These are phyloP conservation scores for Anguilla japonica DNA, from an alignment of 2,113 vertebrate genomes.

Conservation along the genomic window DNA sequence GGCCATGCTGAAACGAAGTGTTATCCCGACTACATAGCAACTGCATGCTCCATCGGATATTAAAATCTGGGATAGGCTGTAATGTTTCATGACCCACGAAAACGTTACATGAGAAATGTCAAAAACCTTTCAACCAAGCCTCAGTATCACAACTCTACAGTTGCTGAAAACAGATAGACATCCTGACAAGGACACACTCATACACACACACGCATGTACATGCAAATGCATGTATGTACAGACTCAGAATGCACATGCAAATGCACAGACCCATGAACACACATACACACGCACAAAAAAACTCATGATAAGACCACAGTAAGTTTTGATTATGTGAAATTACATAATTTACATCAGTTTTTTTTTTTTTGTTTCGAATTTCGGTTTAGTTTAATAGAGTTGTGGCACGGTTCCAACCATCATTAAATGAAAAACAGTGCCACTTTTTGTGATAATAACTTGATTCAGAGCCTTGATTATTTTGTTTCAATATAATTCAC, in stretches of 20 bases:
- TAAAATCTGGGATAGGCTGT: background rate
- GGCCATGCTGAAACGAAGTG: background rate
- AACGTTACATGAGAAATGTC: background rate
- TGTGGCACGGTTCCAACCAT: background rate
- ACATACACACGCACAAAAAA: background rate
- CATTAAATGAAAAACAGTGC: slow-evolving; percentile 9
- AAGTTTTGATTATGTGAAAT: background rate
- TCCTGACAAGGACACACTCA: background rate
- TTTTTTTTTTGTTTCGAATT: background rate
- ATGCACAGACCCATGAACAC: background rate
- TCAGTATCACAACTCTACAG: background rate
- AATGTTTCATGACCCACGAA: background rate
- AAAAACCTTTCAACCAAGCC: background rate
- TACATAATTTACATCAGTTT: background rate
- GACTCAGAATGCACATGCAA: background rate
- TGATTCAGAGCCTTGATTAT: background rate
- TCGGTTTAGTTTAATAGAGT: background rate
- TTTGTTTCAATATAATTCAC: background rate
- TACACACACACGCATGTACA: background rate
- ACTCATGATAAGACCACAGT: background rate
- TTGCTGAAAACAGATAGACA: background rate
- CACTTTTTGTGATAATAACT: background rate
- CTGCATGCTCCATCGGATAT: background rate
- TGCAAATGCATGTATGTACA: background rate
- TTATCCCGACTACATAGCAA: background rate